These are phyloP conservation scores for Ciona savignyi DNA, from an alignment of 23 tunicate species.

Conservation along the genomic window DNA sequence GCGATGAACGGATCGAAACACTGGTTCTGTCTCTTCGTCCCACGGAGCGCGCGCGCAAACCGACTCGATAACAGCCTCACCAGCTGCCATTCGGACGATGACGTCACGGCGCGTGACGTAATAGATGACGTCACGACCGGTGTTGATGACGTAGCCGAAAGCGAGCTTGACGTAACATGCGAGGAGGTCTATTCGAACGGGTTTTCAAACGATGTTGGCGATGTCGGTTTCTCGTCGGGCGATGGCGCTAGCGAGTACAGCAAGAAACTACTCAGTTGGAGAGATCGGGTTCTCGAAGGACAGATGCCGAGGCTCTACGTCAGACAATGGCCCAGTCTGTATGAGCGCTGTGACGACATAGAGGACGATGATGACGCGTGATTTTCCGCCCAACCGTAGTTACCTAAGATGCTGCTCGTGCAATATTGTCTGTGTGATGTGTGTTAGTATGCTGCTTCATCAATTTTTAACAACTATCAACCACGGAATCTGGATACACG, in stretches of 20 bases:
- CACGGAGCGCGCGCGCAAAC: conserved; percentile 24
- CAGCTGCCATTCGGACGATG: neutral
- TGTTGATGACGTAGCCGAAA: neutral
- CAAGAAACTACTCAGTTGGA: conserved; percentile 39
- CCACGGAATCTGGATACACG: too few relatives aligned
- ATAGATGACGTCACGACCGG: neutral
- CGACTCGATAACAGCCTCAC: neutral
- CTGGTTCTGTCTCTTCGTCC: conserved; percentile 85
- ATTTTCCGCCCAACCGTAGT: too few relatives aligned
- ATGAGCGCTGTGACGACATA: too few relatives aligned
- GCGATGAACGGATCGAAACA: conserved; percentile 74
- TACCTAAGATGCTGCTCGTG: too few relatives aligned
- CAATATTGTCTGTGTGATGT: too few relatives aligned
- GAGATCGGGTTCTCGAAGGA: conserved; percentile 63
- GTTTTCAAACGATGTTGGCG: too few relatives aligned
- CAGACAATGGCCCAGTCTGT: conserved; percentile 83
- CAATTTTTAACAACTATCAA: too few relatives aligned
- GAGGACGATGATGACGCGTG: too few relatives aligned
- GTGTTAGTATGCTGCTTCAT: too few relatives aligned
- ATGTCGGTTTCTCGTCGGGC: neutral
- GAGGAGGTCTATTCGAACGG: neutral
- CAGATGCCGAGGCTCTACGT: conserved; percentile 75
- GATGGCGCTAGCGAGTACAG: neutral
- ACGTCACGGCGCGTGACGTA: neutral
- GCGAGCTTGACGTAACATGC: neutral